Evolutionary conservation across 2,888 invertebrate genomes (phyloP), one percentile per base, ranked within the genome.

Genomic region (Callosobruchus maculatus): DNA sequence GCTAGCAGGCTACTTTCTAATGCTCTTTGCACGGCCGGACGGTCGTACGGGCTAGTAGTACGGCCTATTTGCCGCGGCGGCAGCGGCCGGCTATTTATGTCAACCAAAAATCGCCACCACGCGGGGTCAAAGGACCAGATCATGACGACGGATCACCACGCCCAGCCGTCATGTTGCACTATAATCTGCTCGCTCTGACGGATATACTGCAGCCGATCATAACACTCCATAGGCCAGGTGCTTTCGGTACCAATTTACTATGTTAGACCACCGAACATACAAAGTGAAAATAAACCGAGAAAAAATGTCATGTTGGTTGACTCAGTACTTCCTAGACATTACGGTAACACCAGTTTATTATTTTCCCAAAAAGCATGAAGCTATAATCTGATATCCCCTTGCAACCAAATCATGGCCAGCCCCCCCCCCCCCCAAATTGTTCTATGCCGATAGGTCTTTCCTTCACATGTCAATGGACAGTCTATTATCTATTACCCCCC

Each of bases 1-100:
- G 70, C n/a, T 72, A 72, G 49, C 70, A 70, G 70, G 70, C 73
- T 73, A 73, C 73, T 73, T 73, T 73, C 73, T 73, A 73, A 73
- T 70, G 73, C 67, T 73, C 73, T 73, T 67, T 73, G 26, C 73
- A 73, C 70, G 49, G 49, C 1, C 49, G 49, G 1, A 13, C 49
- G 5, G 49, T 26, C 7, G 26, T 26, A 26, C 26, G 9, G 49
- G 49, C 49, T 49, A 18, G 49, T 18, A 49, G 49, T 49, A 49
- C 49, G 70, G 70, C 73, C 73, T 73, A 73, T 70, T 73, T 73
- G 73, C 67, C 20, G 73, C 68, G 30, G 21, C 30, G n/a, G 22
- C 66, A 22, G 30, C 30, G 30, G 13, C 49, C 49, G 49, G 49
- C 49, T 70, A 70, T 73, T 73, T 73, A 73, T 73, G 70, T 70